These are phyloP conservation scores for Melikaiella ostensackeni DNA, from an alignment of 2,888 invertebrate species.

Conservation along the genomic window DNA sequence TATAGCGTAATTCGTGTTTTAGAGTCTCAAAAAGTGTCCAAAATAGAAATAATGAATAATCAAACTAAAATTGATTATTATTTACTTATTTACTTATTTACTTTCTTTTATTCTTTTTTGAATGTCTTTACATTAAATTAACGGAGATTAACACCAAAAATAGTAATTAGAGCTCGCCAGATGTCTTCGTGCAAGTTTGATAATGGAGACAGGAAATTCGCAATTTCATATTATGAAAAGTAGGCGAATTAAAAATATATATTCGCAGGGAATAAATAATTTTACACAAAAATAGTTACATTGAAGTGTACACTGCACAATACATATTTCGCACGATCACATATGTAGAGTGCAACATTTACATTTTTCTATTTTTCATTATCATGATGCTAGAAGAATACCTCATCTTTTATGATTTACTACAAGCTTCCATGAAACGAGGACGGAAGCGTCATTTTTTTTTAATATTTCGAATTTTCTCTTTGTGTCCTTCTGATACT, in stretches of 20 bases:
- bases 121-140: slow-evolving; percentile 4
- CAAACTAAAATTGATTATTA: too few relatives aligned
- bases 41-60: too few relatives aligned
- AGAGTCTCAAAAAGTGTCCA: too few relatives aligned
- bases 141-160: background rate
- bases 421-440: background rate
- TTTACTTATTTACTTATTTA: too few relatives aligned
- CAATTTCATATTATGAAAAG: background rate
- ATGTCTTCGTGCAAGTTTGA: background rate
- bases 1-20: too few relatives aligned
- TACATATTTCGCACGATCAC: background rate
- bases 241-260: background rate
- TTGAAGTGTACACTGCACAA: background rate
- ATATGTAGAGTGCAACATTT: background rate
- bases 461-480: background rate
- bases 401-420: background rate
- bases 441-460: background rate
- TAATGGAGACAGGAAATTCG: background rate
- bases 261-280: slow-evolving; percentile 32
- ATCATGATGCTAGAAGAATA: slow-evolving; percentile 9
- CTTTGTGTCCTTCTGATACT: background rate
- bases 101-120: background rate
- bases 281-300: background rate
- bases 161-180: background rate
- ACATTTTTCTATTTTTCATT: background rate